These are phyloP conservation scores for Ariolimax columbianus DNA, from an alignment of 2,888 invertebrate genomes.

Conservation along the genomic window DNA sequence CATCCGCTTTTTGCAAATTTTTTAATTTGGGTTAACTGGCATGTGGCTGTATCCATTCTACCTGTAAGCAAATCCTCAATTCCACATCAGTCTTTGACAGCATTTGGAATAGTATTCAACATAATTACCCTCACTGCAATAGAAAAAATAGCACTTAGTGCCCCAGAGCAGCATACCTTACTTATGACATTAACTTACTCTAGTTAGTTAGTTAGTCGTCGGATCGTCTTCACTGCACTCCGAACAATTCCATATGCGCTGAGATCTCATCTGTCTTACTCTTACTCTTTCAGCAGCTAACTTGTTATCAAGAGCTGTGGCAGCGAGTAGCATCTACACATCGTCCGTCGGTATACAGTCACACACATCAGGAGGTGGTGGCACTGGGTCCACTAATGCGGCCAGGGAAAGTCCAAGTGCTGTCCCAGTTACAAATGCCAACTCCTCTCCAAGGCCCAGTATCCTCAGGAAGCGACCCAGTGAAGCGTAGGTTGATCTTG, in stretches of 20 bases:
- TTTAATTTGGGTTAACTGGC: too few species aligned
- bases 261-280: too few species aligned
- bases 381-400: background rate
- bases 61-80: too few species aligned
- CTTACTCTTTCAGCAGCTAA: constrained; percentile 11
- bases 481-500: constrained; percentile 83
- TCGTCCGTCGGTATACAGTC: constrained; percentile 56
- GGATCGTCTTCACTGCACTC: too few species aligned
- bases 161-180: background rate
- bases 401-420: constrained; percentile 39
- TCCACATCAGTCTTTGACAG: too few species aligned
- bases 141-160: background rate
- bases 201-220: too few species aligned
- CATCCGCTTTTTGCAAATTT: too few species aligned
- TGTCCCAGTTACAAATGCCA: constrained; percentile 70
- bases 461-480: constrained; percentile 92
- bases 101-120: too few species aligned
- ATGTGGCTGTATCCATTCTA: too few species aligned
- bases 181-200: background rate
- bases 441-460: constrained; percentile 87
- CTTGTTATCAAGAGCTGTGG: constrained; percentile 57
- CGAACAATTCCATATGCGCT: too few species aligned
- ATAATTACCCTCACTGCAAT: too few species aligned
- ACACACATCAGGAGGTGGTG: constrained; percentile 49
- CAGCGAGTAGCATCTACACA: constrained; percentile 62